Conservation (phyloP, 2,113 vertebrate species). For the Carassius carassius region DNA sequence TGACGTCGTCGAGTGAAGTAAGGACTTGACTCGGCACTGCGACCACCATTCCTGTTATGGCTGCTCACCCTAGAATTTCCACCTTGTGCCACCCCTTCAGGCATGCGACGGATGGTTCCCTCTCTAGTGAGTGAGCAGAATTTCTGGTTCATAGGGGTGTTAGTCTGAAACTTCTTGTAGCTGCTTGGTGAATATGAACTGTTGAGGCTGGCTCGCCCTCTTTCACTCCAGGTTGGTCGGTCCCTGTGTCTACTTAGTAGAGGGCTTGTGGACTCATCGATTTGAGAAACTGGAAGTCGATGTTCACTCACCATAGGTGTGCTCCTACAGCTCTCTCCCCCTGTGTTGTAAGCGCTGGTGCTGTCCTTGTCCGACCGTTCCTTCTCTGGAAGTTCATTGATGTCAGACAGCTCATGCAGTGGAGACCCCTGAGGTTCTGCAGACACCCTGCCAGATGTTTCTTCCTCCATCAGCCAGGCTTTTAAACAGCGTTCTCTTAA, state of each 20-base stretch:
- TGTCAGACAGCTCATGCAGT: conserved; percentile 79
- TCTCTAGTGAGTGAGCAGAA: conserved; percentile 78
- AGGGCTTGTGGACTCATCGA: conserved; percentile 59
- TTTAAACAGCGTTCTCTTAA: conserved; percentile 88
- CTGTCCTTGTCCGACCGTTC: conserved; percentile 87
- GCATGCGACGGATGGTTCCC: conserved; percentile 65
- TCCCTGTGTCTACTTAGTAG: conserved; percentile 64
- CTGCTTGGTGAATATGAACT: conserved; percentile 60
- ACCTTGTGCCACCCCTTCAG: conserved; percentile 73
- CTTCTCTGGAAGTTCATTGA: conserved; percentile 86
- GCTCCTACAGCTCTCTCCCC: conserved; percentile 88
- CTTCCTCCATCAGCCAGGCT: conserved; percentile 87
- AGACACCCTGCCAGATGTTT: conserved; percentile 60
- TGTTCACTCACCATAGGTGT: conserved; percentile 82
- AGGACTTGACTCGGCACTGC: conserved; percentile 81
- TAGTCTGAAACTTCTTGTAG: conserved; percentile 65
- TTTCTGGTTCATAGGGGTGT: conserved; percentile 65
- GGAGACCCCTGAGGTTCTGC: conserved; percentile 67
- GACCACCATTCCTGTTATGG: conserved; percentile 72
- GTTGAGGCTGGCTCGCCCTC: conserved; percentile 69
- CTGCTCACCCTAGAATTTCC: conserved; percentile 69
- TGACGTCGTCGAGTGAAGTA: conserved; percentile 81
- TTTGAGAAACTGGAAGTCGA: conserved; percentile 67
- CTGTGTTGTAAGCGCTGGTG: conserved; percentile 92
- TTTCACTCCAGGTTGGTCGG: conserved; percentile 55